A percentile compares a stretch with the other conserved stretches of the same genome.
Evolutionary conservation across 1,140 invertebrate genomes (phyloP).

Genomic region (Megalopta genalis): DNA sequence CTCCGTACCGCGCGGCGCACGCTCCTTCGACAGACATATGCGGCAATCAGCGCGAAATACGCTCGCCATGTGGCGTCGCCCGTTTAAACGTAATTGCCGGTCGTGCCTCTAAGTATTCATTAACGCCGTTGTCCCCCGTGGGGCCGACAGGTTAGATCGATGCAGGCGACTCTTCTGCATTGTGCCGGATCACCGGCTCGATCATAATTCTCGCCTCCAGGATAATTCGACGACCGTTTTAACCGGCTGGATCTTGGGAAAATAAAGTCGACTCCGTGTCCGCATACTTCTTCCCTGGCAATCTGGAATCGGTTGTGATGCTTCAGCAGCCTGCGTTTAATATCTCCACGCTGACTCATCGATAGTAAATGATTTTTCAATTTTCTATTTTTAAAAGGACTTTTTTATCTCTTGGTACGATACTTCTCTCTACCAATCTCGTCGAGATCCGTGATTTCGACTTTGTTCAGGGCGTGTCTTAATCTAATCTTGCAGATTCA

Average conservation of each 20-base stretch:
- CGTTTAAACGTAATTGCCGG: conserved; percentile 72
- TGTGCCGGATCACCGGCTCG: conserved; percentile 24
- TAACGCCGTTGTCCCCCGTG: conserved; percentile 58
- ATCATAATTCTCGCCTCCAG: neutral
- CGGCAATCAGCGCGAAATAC: conserved; percentile 61
- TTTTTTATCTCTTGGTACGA: too few relatives aligned
- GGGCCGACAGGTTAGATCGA: conserved; percentile 23
- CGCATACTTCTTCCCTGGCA: too few relatives aligned
- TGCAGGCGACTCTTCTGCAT: conserved; percentile 18
- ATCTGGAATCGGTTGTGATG: too few relatives aligned
- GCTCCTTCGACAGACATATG: conserved; percentile 62
- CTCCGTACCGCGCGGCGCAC: too few relatives aligned
- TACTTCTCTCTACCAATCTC: too few relatives aligned
- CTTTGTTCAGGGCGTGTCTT: too few relatives aligned
- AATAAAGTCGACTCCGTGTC: neutral
- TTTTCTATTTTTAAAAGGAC: too few relatives aligned
- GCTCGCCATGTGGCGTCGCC: conserved; percentile 36
- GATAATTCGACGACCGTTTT: conserved; percentile 24
- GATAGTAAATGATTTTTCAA: too few relatives aligned
- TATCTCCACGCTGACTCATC: too few relatives aligned
- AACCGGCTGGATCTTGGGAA: conserved; percentile 13
- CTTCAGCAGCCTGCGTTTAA: too few relatives aligned
- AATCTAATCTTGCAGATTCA: too few relatives aligned
- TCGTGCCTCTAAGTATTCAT: conserved; percentile 74
- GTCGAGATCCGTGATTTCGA: too few relatives aligned